Percentiles rank a stretch among this genome's conserved stretches.
Evolutionary conservation across 2,797 vertebrate genomes (phyloP).

Genomic region (Rallus crepitans): DNA sequence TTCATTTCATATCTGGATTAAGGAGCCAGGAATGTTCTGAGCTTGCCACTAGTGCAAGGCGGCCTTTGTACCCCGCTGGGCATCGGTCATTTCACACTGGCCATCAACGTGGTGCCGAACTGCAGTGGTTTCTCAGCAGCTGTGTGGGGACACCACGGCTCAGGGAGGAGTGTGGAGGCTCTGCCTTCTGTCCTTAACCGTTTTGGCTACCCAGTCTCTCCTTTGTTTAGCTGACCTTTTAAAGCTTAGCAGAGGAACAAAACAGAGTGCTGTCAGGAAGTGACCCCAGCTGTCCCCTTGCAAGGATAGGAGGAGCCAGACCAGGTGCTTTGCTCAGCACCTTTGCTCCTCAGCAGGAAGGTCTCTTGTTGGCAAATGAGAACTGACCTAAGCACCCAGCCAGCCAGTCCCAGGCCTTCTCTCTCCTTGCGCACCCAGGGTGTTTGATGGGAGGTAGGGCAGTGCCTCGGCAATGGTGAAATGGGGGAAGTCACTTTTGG

Average conservation of each 20-base stretch:
- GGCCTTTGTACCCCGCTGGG: not conserved
- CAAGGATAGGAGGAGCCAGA: accelerated
- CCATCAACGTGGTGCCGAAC: not conserved
- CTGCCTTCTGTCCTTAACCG: not conserved
- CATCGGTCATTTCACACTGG: not conserved
- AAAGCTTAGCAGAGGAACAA: not conserved
- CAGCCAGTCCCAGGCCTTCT: not conserved
- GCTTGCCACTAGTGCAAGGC: accelerated
- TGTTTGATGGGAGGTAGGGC: not conserved
- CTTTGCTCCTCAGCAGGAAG: accelerated
- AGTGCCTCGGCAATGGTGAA: not conserved
- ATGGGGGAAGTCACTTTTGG: not conserved
- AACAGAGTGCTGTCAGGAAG: not conserved
- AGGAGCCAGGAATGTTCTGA: not conserved
- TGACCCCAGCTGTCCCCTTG: not conserved
- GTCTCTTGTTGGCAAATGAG: accelerated
- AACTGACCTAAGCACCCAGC: accelerated
- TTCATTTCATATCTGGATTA: not conserved
- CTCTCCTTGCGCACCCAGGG: not conserved
- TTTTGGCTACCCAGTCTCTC: not conserved
- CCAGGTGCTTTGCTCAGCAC: not conserved
- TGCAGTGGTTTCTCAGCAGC: not conserved
- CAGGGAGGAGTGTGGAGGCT: not conserved
- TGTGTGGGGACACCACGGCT: not conserved
- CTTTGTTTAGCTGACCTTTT: not conserved